Evolutionary conservation across 1,140 invertebrate genomes (phyloP).

Genomic region (Teleopsis dalmanni): DNA sequence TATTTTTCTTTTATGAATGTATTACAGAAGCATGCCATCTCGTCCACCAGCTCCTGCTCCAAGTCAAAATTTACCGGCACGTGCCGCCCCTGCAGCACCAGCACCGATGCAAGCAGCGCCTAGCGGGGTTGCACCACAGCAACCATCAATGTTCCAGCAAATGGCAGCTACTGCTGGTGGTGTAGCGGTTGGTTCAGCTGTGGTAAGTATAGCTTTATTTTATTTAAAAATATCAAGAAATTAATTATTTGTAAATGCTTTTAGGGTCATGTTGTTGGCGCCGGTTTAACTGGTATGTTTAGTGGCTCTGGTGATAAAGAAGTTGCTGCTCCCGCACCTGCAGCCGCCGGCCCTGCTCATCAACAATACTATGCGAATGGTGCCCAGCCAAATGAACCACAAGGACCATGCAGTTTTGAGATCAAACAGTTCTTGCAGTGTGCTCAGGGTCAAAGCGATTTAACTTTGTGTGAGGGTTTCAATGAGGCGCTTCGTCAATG

Average conservation of each 20-base stretch:
- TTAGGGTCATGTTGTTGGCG: constrained; percentile 76
- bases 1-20: constrained; percentile 7
- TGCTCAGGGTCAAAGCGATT: constrained; percentile 73
- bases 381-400: constrained; percentile 47
- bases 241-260: no score
- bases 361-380: constrained; percentile 35
- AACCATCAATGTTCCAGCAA: constrained; percentile 48
- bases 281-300: constrained; percentile 76
- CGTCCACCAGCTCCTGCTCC: constrained; percentile 18
- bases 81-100: constrained; percentile 32
- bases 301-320: constrained; percentile 61
- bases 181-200: constrained; percentile 79
- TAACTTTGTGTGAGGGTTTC: constrained; percentile 83
- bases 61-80: constrained; percentile 38
- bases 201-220: constrained; percentile 48
- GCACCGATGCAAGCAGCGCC: constrained; percentile 32
- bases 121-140: constrained; percentile 28
- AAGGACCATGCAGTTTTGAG: constrained; percentile 78
- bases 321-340: constrained; percentile 43
- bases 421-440: constrained; percentile 84
- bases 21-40: constrained; percentile 20
- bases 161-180: constrained; percentile 89
- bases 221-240: neutral
- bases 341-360: constrained; percentile 25
- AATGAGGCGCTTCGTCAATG: constrained; percentile 89